A percentile compares a stretch with the other conserved stretches of the same genome.
These are phyloP conservation scores for Tyria jacobaeae DNA, from an alignment of 2,888 invertebrate species.

Conservation along the genomic window DNA sequence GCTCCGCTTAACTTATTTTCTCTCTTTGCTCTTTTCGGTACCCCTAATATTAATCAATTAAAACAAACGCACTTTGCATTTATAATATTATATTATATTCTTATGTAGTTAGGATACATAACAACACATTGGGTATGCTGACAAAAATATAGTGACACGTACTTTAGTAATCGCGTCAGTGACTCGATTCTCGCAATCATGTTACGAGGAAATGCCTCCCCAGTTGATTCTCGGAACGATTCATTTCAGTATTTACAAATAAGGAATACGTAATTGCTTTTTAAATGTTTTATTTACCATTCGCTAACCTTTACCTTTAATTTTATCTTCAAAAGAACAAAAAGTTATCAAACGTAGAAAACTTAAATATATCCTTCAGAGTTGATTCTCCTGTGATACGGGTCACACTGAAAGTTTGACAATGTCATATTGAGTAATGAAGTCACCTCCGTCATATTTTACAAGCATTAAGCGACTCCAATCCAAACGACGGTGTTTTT, in stretches of 20 bases:
- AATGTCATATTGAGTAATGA: too few relatives aligned
- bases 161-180: conserved; percentile 51
- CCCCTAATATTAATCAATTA: too few relatives aligned
- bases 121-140: background rate
- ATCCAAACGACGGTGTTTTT: too few relatives aligned
- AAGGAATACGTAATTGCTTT: conserved; percentile 9
- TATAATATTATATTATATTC: background rate
- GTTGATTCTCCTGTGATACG: too few relatives aligned
- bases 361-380: background rate
- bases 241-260: conserved; percentile 8
- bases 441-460: too few relatives aligned
- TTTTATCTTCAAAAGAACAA: background rate
- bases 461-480: too few relatives aligned
- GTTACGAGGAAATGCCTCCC: conserved; percentile 54
- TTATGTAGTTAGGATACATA: background rate
- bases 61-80: too few relatives aligned
- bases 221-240: conserved; percentile 51
- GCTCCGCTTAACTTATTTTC: too few relatives aligned
- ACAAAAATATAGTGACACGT: conserved; percentile 63
- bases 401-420: too few relatives aligned
- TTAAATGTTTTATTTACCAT: background rate
- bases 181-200: conserved; percentile 31
- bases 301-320: background rate
- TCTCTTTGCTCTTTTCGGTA: too few relatives aligned
- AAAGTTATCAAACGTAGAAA: background rate